phyloP scores from a whole-genome alignment of 2,888 invertebrate species.

The Idaea aversata region DNA sequence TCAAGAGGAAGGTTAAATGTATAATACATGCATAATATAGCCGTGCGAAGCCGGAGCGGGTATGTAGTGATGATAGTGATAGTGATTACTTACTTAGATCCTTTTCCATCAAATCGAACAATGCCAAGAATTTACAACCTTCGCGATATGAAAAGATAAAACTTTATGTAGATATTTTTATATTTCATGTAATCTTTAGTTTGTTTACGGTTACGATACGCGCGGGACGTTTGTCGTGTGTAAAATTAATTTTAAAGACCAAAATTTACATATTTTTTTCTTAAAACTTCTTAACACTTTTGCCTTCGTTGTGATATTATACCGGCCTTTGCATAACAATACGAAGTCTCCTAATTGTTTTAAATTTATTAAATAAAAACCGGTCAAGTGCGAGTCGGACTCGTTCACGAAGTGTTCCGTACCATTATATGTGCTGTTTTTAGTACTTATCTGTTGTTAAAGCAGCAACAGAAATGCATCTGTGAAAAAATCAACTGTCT shows the following conservation, averaged over 20 bases:
- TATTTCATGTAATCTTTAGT: slow-evolving; percentile 21
- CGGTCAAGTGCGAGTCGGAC: too few species aligned
- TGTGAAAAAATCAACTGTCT: too few species aligned
- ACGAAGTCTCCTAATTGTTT: too few species aligned
- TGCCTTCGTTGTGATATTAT: neutral
- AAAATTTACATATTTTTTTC: neutral
- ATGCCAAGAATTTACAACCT: slow-evolving; percentile 12
- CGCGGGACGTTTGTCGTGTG: slow-evolving; percentile 18
- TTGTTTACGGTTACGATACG: slow-evolving; percentile 12
- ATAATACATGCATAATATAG: too few species aligned
- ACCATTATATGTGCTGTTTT: too few species aligned
- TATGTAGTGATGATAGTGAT: too few species aligned
- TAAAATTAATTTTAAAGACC: neutral
- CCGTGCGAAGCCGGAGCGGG: too few species aligned
- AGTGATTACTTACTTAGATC: too few species aligned
- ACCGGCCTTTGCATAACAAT: neutral
- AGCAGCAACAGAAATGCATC: too few species aligned
- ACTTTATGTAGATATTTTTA: slow-evolving; percentile 26
- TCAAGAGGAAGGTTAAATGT: too few species aligned
- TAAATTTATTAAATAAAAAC: neutral
- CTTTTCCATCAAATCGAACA: neutral
- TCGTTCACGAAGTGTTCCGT: too few species aligned
- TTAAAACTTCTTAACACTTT: neutral
- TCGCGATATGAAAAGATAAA: slow-evolving; percentile 28
- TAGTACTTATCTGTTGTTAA: too few species aligned